Evolutionary conservation across 2,113 vertebrate genomes (phyloP).

Genomic region (Sander lucioperca): DNA sequence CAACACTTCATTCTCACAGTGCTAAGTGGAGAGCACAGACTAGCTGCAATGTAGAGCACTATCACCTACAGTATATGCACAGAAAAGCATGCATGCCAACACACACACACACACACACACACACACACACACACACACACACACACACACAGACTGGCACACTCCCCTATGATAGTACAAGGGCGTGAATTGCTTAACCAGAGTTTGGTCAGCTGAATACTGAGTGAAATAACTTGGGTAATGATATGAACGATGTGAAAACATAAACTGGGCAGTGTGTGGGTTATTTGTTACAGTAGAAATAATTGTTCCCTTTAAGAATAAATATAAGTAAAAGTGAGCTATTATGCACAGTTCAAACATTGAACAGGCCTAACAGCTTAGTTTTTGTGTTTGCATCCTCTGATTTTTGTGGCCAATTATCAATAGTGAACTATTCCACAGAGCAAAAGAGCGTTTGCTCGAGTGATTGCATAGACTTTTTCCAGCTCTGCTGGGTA

Average conservation of each 20-base stretch:
- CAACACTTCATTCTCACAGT: conserved; percentile 27
- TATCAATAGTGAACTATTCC: conserved; percentile 15
- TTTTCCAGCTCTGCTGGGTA: conserved; percentile 29
- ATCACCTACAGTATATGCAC: not conserved
- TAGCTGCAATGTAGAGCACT: conserved; percentile 12
- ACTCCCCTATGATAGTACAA: not conserved
- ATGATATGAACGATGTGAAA: not conserved
- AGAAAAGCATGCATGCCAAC: not conserved
- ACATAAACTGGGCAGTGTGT: not conserved
- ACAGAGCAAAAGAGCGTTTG: conserved; percentile 19
- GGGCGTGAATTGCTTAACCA: not conserved
- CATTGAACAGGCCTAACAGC: not conserved
- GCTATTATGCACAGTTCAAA: not conserved
- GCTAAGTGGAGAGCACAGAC: conserved; percentile 36
- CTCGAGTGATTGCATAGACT: conserved; percentile 35
- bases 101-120: not conserved
- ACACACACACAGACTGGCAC: too few species aligned
- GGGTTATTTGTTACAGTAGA: not conserved
- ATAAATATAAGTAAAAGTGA: not conserved
- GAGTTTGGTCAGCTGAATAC: not conserved
- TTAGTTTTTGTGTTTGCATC: not conserved
- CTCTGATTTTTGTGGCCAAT: not conserved
- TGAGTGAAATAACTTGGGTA: not conserved
- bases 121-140: too few species aligned
- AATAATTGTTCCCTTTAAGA: not conserved